Percentiles rank a stretch among this genome's conserved stretches.
Evolutionary conservation across 2,113 vertebrate species (phyloP).

Genomic region (Albula goreensis): DNA sequence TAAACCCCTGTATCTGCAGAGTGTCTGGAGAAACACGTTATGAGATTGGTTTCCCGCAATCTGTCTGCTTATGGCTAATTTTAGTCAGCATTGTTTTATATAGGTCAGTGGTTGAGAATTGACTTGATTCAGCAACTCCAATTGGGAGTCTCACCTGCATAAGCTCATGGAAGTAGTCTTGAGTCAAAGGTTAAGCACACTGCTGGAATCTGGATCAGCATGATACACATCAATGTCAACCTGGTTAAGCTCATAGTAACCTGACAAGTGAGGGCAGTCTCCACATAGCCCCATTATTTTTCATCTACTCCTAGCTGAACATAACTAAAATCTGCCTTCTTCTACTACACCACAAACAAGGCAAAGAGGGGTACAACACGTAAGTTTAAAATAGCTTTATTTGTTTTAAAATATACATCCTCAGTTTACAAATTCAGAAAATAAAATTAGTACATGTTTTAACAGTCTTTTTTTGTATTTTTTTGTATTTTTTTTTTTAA

Average conservation of each 20-base stretch:
- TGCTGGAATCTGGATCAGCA: background rate
- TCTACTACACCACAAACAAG: constrained; percentile 5
- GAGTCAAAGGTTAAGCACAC: background rate
- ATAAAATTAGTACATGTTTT: constrained; percentile 79
- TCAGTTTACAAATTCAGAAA: constrained; percentile 85
- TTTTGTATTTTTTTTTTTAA: constrained; percentile 43
- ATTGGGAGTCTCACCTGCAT: no score
- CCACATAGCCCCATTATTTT: background rate
- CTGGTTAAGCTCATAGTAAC: background rate
- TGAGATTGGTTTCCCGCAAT: background rate
- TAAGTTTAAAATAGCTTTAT: constrained; percentile 96
- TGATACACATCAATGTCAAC: background rate
- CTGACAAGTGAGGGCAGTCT: background rate
- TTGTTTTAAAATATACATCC: constrained; percentile 93
- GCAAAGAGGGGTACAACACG: background rate
- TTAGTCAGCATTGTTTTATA: background rate
- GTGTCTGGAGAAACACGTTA: background rate
- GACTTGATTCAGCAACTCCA: background rate
- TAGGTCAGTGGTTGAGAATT: background rate
- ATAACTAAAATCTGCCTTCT: background rate
- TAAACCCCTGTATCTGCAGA: no score
- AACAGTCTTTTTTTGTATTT: constrained; percentile 86
- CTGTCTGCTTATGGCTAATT: background rate
- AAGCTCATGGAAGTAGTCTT: no score
- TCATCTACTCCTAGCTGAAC: background rate